Conservation (phyloP, 2,888 invertebrate species). For the Sialis lutaria region DNA sequence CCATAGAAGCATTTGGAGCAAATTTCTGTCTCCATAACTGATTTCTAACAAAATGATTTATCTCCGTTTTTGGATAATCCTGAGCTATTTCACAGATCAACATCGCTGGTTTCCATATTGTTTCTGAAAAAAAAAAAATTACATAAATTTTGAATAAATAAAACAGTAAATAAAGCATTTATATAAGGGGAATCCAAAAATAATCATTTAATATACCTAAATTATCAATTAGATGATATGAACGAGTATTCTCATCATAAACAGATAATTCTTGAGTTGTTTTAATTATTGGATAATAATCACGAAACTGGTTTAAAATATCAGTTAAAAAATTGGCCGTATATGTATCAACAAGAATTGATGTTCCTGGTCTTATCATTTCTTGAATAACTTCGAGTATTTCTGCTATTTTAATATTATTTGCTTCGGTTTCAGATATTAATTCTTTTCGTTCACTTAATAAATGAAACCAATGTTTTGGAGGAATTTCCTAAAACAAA, state of each 20-base stretch:
- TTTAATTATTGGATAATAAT: neutral
- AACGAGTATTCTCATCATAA: neutral
- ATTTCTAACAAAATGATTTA: conserved; percentile 18
- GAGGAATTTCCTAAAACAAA: conserved; percentile 17
- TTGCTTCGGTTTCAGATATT: conserved; percentile 5
- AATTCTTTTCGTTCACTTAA: conserved; percentile 9
- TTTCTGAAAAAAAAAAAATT: conserved; percentile 20
- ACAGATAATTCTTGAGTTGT: neutral
- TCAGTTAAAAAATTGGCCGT: neutral
- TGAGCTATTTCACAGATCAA: conserved; percentile 37
- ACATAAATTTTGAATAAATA: too few relatives aligned
- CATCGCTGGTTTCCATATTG: conserved; percentile 48
- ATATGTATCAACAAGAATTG: conserved; percentile 15
- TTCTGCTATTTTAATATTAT: conserved; percentile 8
- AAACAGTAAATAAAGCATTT: too few relatives aligned
- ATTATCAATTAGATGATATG: neutral
- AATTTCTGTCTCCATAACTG: conserved; percentile 22
- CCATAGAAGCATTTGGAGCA: conserved; percentile 17
- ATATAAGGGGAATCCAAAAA: too few relatives aligned
- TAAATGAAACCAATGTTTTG: conserved; percentile 19
- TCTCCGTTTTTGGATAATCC: conserved; percentile 17
- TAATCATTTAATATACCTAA: neutral
- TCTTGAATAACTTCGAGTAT: conserved; percentile 12
- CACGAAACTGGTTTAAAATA: neutral
- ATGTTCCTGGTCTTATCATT: conserved; percentile 22